Base-by-base conservation (phyloP, 1,140 invertebrate genomes). In the Cheumatopsyche charites region DNA sequence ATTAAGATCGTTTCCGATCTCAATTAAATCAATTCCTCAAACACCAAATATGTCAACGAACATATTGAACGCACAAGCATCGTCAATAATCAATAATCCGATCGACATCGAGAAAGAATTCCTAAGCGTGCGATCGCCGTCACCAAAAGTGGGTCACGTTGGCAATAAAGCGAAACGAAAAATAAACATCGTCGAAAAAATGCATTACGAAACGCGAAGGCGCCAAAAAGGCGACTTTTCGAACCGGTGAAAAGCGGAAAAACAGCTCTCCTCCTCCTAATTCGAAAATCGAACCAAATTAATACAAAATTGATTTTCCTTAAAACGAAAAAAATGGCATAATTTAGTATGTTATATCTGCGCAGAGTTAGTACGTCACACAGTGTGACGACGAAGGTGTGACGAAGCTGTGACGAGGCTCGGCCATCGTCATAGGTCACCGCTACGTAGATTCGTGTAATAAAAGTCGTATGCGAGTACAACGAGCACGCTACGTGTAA, bases 91-190 rank as follows among this genome's bases (percentile, higher is more conserved):
- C n/a, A n/a, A n/a, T n/a, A n/a, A n/a, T 36, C 29, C 29, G 9
- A 36, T 36, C 29, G 29, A 36, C 29, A 36, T 36, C 29, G 3
- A 9, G 29, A n/a, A 36, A 23, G 45, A 67, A 67, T 67, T 47
- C 65, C 43, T 5, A 67, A 3, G 65, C 42, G 65, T 67, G 29
- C 36, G 1, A 45, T 23, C 36, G 43, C 29, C 13, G 65, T 67
- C 65, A 47, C 63, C 11, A 6, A 13, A 67, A 47, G 65, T 67
- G 21, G 65, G 65, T 67, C 65, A 67, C 47, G 43, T 17, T 43
- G 0, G 21, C 65, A 12, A 65, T 42, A 65, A 36, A 36, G 36
- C 62, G 36, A 65, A 65, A 15, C 62, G 62, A 42, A 26, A 65
- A 65, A 15, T 36, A 26, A 42, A 47, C 45, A 47, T 13, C 4